Base-by-base conservation (phyloP, 2,797 vertebrate species). In the Nothura maculosa region DNA sequence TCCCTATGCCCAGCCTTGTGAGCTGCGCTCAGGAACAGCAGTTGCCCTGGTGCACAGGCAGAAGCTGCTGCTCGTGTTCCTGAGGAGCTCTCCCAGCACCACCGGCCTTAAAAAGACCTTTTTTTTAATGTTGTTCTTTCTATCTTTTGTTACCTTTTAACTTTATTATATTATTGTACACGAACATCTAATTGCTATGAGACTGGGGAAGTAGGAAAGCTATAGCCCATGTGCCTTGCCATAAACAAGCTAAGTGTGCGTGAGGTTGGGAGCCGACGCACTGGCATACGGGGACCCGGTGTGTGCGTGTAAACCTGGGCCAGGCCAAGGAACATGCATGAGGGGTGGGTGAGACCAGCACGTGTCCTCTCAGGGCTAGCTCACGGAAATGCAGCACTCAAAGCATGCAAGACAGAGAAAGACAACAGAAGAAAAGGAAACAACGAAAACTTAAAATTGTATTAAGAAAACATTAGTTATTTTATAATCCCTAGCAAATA, bases 381-480 rank as follows among this genome's bases (percentile, higher is more conserved):
- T 4, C 1, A 75, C 40, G 66, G 60, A 70, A 86, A 57, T n/a
- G 58, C 55, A 85, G 25, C 12, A 40, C n/a, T 66, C 25, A 3
- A 80, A 61, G 50, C 22, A 47, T 57, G 82, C 43, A 27, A 68
- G 66, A 55, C 54, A 69, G 42, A 40, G 76, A 61, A 78, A 45
- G 45, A n/a, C 42, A 72, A 62, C 78, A 74, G 68, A 76, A 70
- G 79, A 64, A 90, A 85, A 94, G 57, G 52, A 70, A 67, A 92
- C 10, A 18, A 78, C 66, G 62, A 82, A 91, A 90, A 92, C 10
- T 32, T 61, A 81, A 28, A n/a, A 64, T 87, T 78, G 88, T 76
- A 92, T 94, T 84, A 84, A 81, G 70, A 57, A 76, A 78, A 82
- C 9, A 27, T 63, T 55, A 52, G 43, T 64, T 89, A 50, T n/a